phyloP scores from a whole-genome alignment of 2,888 invertebrate genomes.

The Agonopterix heracliana region DNA sequence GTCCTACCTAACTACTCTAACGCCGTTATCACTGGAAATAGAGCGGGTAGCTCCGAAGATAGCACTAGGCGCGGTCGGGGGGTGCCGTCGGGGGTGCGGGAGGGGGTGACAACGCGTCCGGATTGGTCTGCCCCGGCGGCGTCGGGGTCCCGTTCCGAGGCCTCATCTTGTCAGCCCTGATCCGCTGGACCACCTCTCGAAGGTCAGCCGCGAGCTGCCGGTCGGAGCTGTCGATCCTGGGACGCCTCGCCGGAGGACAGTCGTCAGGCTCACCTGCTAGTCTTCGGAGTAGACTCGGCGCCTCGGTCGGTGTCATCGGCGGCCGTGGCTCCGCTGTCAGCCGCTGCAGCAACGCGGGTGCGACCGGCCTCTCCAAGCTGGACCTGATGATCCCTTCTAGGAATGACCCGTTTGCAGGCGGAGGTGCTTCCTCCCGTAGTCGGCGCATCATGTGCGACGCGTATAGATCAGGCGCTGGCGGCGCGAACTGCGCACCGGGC shows the following conservation, averaged over 20 bases:
- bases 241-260: conserved; percentile 55
- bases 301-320: conserved; percentile 44
- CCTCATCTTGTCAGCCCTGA: conserved; percentile 65
- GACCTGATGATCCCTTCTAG: conserved; percentile 90
- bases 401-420: conserved; percentile 86
- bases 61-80: conserved; percentile 40
- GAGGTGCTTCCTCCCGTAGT: conserved; percentile 82
- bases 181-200: conserved; percentile 67
- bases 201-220: conserved; percentile 65
- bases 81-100: conserved; percentile 34
- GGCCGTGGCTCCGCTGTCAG: conserved; percentile 40
- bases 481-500: conserved; percentile 73
- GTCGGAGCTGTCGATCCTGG: conserved; percentile 73
- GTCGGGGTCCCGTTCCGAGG: conserved; percentile 58
- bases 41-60: conserved; percentile 14
- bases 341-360: conserved; percentile 48
- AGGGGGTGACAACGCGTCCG: conserved; percentile 32
- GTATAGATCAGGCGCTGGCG: conserved; percentile 81
- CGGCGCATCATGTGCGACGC: conserved; percentile 89
- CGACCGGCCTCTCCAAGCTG: conserved; percentile 80
- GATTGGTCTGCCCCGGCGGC: conserved; percentile 37
- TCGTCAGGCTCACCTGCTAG: conserved; percentile 83
- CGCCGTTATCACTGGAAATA: conserved; percentile 17
- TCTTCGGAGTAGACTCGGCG: conserved; percentile 81
- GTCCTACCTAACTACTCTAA: background rate